Evolutionary conservation across 2,797 vertebrate genomes (phyloP).

Genomic region (Enteromius afrohamiltoni): DNA sequence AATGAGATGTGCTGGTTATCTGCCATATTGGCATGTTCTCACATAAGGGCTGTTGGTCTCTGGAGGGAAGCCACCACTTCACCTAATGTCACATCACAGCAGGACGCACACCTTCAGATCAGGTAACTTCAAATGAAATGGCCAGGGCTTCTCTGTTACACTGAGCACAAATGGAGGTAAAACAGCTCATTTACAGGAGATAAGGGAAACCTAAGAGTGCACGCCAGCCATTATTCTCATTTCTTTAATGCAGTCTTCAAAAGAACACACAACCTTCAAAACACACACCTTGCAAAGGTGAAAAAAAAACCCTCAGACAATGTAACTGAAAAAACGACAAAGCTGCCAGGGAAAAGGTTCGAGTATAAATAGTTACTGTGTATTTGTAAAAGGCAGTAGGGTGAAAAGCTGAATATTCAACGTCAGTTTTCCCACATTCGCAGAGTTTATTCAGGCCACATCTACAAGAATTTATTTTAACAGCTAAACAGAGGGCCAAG

Average conservation of each 20-base stretch:
- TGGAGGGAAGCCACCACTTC: conserved; percentile 39
- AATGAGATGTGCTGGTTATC: conserved; percentile 59
- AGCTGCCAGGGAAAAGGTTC: not conserved
- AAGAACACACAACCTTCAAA: conserved; percentile 25
- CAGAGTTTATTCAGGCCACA: conserved; percentile 50
- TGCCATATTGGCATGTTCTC: conserved; percentile 54
- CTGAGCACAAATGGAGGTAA: conserved; percentile 41
- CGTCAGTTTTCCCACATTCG: conserved; percentile 36
- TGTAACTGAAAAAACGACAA: conserved; percentile 12
- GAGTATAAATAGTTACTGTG: conserved; percentile 3
- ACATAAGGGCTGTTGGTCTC: conserved; percentile 25
- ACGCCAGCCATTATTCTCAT: conserved; percentile 37
- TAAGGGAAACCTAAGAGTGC: conserved; percentile 43
- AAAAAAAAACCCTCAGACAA: not conserved
- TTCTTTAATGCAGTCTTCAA: conserved; percentile 49
- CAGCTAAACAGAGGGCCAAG: conserved; percentile 35
- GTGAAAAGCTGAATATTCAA: not conserved
- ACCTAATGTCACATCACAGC: conserved; percentile 35
- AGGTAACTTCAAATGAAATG: conserved; percentile 51
- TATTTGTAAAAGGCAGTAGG: conserved; percentile 13
- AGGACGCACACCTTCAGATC: conserved; percentile 48
- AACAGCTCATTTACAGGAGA: conserved; percentile 52
- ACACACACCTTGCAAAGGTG: conserved; percentile 20
- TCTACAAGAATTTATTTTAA: conserved; percentile 58
- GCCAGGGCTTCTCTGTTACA: conserved; percentile 36